phyloP scores from a whole-genome alignment of 1,140 invertebrate species.

The Drosophila bifasciata region DNA sequence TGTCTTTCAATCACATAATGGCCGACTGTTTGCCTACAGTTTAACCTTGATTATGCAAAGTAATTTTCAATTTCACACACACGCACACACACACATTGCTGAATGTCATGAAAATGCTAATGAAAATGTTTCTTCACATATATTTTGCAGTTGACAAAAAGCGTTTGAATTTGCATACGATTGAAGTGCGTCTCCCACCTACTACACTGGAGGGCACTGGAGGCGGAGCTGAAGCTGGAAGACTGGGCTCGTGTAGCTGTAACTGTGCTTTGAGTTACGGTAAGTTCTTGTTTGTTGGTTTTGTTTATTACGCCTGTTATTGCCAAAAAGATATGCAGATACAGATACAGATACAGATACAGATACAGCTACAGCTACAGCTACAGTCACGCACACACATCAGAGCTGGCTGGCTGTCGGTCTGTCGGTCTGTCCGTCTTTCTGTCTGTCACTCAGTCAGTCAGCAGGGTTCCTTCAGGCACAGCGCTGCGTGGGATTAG shows the following conservation, averaged over 20 bases:
- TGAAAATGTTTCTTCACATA: slow-evolving; percentile 39
- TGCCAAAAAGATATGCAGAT: slow-evolving; percentile 20
- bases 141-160: slow-evolving; percentile 48
- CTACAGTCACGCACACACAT: slow-evolving; percentile 15
- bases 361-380: slow-evolving; percentile 22
- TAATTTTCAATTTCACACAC: slow-evolving; percentile 32
- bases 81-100: slow-evolving; percentile 21
- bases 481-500: slow-evolving; percentile 33
- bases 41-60: slow-evolving; percentile 54
- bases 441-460: slow-evolving; percentile 24
- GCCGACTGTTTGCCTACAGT: slow-evolving; percentile 25
- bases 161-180: slow-evolving; percentile 14
- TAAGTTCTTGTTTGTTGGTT: slow-evolving; percentile 53
- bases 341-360: slow-evolving; percentile 22
- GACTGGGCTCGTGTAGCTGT: too few species aligned
- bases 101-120: slow-evolving; percentile 42
- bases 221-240: not conserved
- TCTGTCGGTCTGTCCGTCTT: not conserved
- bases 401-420: slow-evolving; percentile 1
- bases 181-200: too few species aligned
- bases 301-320: slow-evolving; percentile 50
- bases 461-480: slow-evolving; percentile 7
- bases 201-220: not conserved
- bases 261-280: slow-evolving; percentile 25
- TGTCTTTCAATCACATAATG: slow-evolving; percentile 44